Evolutionary conservation across 2,888 invertebrate genomes (phyloP).

Genomic region (Drosophila mulleri): DNA sequence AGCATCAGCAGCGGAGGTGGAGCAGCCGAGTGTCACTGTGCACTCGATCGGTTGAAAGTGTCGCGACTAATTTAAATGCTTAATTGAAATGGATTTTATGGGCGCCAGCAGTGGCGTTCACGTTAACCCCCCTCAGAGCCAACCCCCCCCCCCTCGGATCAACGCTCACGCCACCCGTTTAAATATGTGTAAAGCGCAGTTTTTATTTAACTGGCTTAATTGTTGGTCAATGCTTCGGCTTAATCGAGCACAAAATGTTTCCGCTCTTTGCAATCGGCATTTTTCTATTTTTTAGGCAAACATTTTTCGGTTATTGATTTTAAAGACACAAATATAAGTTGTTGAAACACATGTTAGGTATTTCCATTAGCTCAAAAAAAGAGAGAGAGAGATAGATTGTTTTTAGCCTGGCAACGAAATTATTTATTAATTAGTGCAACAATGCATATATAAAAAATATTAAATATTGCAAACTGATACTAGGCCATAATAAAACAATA

Average conservation of each 20-base stretch:
- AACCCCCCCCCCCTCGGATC: background rate
- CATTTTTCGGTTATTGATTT: conserved; percentile 50
- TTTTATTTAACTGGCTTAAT: conserved; percentile 80
- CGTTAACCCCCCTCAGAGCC: conserved; percentile 40
- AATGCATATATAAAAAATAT: background rate
- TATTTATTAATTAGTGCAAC: no score
- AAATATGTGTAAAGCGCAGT: conserved; percentile 76
- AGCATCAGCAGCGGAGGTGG: background rate
- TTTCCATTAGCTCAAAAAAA: conserved; percentile 40
- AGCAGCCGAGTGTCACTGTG: background rate
- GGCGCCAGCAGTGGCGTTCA: conserved; percentile 59
- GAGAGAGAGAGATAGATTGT: background rate
- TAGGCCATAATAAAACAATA: background rate
- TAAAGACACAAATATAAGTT: conserved; percentile 10
- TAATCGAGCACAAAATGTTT: conserved; percentile 73
- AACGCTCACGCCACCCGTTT: conserved; percentile 12
- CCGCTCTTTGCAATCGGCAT: conserved; percentile 9
- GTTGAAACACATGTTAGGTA: conserved; percentile 34
- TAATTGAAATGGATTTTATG: conserved; percentile 83
- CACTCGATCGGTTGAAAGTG: conserved; percentile 65
- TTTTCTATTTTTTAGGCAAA: conserved; percentile 20
- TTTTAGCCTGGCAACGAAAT: no score
- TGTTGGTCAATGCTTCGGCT: conserved; percentile 66
- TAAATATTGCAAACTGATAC: background rate
- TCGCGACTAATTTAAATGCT: conserved; percentile 82